Percentiles rank a stretch among this genome's conserved stretches.
These are phyloP conservation scores for Rhagonycha fulva DNA, from an alignment of 2,888 invertebrate species.

Conservation along the genomic window DNA sequence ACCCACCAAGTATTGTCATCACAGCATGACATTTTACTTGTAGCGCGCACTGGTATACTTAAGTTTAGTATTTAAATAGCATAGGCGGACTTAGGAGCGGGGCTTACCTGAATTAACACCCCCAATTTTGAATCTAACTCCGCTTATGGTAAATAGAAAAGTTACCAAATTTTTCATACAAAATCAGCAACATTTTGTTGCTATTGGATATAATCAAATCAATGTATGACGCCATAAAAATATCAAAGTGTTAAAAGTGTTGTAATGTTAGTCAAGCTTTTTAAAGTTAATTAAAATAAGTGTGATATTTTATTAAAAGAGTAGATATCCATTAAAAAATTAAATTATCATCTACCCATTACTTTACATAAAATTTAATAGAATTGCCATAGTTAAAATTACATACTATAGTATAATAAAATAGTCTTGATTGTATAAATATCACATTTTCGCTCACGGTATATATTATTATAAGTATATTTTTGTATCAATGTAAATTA, in stretches of 20 bases:
- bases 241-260: neutral
- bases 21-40: neutral
- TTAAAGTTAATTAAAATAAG: neutral
- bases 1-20: neutral
- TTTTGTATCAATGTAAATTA: constrained; percentile 27
- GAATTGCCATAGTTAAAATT: neutral
- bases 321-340: neutral
- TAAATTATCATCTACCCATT: neutral
- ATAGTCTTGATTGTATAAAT: neutral
- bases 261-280: neutral
- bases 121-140: too few relatives aligned
- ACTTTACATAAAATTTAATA: neutral
- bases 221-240: neutral
- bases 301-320: neutral
- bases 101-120: too few relatives aligned
- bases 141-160: neutral
- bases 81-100: too few relatives aligned
- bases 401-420: neutral
- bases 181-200: neutral
- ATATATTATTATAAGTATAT: constrained; percentile 27
- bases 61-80: neutral
- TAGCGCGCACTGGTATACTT: neutral
- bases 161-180: neutral
- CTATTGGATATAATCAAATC: neutral
- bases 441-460: constrained; percentile 19